Conservation (phyloP, 2,113 vertebrate genomes). For the Cyanoramphus novaezelandiae region DNA sequence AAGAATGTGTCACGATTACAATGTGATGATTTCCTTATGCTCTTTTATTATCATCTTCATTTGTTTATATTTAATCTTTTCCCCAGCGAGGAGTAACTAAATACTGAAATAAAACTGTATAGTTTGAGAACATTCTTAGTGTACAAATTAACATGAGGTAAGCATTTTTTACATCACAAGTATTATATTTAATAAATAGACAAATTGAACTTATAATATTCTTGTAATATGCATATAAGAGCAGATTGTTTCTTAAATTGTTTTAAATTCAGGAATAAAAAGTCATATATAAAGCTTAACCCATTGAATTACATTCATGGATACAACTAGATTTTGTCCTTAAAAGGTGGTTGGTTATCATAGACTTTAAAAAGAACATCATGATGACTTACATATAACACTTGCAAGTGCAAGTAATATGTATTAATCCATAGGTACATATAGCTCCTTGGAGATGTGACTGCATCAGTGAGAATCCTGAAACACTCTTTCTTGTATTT, state of each 20-base stretch:
- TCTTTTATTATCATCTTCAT: neutral
- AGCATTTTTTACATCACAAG: neutral
- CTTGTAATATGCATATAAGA: neutral
- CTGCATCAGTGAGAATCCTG: neutral
- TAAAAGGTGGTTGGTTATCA: neutral
- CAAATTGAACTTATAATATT: neutral
- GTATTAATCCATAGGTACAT: neutral
- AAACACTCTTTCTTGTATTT: neutral
- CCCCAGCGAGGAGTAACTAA: neutral
- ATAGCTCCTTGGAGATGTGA: neutral
- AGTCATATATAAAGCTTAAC: neutral
- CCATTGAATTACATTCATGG: neutral
- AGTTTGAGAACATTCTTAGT: neutral
- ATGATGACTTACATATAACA: neutral
- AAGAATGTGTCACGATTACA: neutral
- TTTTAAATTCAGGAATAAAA: neutral
- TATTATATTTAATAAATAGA: neutral
- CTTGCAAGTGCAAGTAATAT: neutral
- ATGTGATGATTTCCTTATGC: neutral
- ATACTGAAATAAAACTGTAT: neutral
- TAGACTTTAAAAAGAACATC: neutral
- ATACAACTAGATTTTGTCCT: neutral
- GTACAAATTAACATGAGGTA: neutral
- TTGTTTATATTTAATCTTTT: neutral
- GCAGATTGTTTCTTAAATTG: neutral